Conservation (phyloP, 1,140 invertebrate genomes). For the Rhyzopertha dominica region DNA sequence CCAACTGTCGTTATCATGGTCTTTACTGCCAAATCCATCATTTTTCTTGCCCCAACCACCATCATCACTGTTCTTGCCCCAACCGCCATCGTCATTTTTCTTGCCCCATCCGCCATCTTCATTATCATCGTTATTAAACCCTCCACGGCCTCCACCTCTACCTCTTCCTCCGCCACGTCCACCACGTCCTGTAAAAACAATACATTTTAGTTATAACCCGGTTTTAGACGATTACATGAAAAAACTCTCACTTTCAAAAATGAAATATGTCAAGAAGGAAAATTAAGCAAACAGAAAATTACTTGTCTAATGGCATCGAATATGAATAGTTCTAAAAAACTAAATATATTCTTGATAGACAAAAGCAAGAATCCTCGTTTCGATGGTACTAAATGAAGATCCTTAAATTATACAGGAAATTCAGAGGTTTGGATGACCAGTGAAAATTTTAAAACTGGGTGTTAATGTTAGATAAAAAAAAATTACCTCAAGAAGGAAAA, state of each 20-base stretch:
- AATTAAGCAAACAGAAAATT: no score
- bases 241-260: not conserved
- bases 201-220: not conserved
- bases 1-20: slow-evolving; percentile 17
- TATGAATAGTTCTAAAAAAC: slow-evolving; percentile 1
- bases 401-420: no score
- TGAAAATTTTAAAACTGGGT: no score
- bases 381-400: no score
- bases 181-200: slow-evolving; percentile 12
- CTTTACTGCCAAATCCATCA: slow-evolving; percentile 8
- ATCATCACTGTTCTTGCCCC: slow-evolving; percentile 12
- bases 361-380: no score
- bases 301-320: not conserved
- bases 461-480: no score
- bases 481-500: no score
- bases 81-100: slow-evolving; percentile 10
- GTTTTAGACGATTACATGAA: not conserved
- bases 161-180: slow-evolving; percentile 15
- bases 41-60: slow-evolving; percentile 8
- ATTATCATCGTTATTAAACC: slow-evolving; percentile 6
- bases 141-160: slow-evolving; percentile 13
- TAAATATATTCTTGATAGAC: not conserved
- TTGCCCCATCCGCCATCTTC: slow-evolving; percentile 15
- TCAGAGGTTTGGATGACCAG: no score
- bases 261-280: no score